Conservation (phyloP, 2,113 vertebrate species). For the Campylomormyrus tamandua region DNA sequence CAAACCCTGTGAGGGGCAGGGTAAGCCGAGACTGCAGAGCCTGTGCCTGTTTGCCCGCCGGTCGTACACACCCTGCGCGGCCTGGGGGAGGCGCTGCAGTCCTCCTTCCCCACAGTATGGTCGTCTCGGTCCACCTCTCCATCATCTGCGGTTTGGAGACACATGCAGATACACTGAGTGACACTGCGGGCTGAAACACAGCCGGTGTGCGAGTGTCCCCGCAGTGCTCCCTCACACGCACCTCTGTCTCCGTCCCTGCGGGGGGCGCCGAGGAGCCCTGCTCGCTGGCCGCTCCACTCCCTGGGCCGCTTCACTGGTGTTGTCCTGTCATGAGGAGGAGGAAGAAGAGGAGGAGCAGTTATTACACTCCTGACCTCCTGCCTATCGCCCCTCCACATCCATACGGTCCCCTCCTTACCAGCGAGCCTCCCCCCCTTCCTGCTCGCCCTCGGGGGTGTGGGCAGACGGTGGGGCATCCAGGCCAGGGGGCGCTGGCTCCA, state of each 20-base stretch:
- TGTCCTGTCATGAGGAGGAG: conserved; percentile 61
- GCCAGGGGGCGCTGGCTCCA: conserved; percentile 27
- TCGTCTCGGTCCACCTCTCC: conserved; percentile 54
- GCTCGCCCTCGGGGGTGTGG: conserved; percentile 55
- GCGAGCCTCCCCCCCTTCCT: conserved; percentile 57
- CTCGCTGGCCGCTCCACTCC: conserved; percentile 87
- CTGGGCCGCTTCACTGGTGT: conserved; percentile 92
- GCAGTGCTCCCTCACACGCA: conserved; percentile 33
- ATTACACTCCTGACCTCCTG: not conserved
- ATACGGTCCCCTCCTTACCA: conserved; percentile 40
- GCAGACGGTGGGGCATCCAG: conserved; percentile 40
- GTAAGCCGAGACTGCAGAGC: not conserved
- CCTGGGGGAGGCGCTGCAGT: conserved; percentile 50
- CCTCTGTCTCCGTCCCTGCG: conserved; percentile 85
- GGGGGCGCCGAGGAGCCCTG: conserved; percentile 81
- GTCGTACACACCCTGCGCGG: conserved; percentile 46
- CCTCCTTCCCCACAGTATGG: conserved; percentile 42
- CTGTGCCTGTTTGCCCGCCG: conserved; percentile 46
- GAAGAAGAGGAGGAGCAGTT: not conserved
- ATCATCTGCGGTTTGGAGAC: conserved; percentile 43
- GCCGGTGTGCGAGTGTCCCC: not conserved
- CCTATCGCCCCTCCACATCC: not conserved
- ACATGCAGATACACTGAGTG: not conserved
- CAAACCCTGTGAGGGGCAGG: not conserved
- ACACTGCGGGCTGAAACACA: not conserved